Conservation (phyloP, 2,888 invertebrate genomes). For the Deroplatys truncata region DNA sequence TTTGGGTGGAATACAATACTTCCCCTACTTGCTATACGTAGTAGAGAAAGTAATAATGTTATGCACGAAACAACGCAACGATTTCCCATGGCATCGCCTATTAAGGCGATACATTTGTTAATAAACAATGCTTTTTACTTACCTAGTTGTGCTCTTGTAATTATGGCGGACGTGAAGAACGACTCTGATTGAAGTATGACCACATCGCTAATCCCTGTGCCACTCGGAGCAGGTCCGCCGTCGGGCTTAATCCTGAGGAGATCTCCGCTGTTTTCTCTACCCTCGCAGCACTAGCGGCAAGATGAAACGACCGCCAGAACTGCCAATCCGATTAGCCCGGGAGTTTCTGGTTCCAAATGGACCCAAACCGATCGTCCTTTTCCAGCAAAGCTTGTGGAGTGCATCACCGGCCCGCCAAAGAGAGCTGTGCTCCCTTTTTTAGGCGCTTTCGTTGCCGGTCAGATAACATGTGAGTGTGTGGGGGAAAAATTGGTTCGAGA, state of each 20-base stretch:
- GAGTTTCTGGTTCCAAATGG: conserved; percentile 2
- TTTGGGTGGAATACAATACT: too few species aligned
- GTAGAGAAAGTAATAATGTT: too few species aligned
- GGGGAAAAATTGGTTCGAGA: too few species aligned
- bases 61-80: too few species aligned
- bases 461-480: too few species aligned
- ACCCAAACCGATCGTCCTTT: background rate
- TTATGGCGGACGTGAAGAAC: too few species aligned
- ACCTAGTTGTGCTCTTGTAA: too few species aligned
- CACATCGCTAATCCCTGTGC: background rate
- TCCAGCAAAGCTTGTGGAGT: background rate
- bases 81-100: too few species aligned
- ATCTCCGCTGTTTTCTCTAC: background rate
- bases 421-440: background rate
- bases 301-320: conserved; percentile 24
- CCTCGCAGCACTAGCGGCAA: conserved; percentile 24
- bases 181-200: background rate
- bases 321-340: conserved; percentile 27
- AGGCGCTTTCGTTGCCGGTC: background rate
- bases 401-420: background rate
- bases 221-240: too few species aligned
- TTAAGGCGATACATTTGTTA: too few species aligned
- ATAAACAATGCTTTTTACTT: too few species aligned
- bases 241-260: background rate
- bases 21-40: too few species aligned